These are phyloP conservation scores for Mastigias papua DNA, from an alignment of 30 jellyfish, hydroid and myxozoan genomes.

Conservation along the genomic window DNA sequence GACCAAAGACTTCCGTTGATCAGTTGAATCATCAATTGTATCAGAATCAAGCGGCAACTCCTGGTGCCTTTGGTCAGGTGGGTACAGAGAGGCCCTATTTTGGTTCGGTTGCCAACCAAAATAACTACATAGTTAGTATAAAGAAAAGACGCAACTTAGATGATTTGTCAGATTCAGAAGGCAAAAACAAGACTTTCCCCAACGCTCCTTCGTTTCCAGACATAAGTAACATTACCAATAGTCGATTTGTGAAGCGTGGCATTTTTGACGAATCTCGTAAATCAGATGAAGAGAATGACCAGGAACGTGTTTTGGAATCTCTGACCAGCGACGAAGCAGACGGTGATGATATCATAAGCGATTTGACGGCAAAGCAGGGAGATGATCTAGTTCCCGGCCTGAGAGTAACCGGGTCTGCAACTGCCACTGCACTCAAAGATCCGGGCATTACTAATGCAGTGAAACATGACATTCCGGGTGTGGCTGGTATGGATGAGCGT, in stretches of 20 bases:
- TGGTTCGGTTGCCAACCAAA: neutral
- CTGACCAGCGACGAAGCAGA: slow-evolving; percentile 65
- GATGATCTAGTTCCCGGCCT: neutral
- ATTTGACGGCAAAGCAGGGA: neutral
- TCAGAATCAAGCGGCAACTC: neutral
- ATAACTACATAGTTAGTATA: slow-evolving; percentile 69
- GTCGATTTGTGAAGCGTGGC: slow-evolving; percentile 43
- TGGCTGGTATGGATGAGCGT: neutral
- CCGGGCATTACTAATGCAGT: neutral
- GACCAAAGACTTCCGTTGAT: slow-evolving; percentile 40
- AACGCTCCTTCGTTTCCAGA: neutral
- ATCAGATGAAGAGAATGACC: slow-evolving; percentile 40
- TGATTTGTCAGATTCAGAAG: neutral
- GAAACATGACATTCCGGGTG: neutral
- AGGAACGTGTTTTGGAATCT: slow-evolving; percentile 63
- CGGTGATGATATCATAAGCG: slow-evolving; percentile 53
- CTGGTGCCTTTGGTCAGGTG: slow-evolving; percentile 14
- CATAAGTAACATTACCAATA: neutral
- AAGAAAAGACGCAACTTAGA: slow-evolving; percentile 40
- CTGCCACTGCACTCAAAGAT: slow-evolving; percentile 18
- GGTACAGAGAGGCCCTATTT: slow-evolving; percentile 3
- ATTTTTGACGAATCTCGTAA: slow-evolving; percentile 25
- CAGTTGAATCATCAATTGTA: slow-evolving; percentile 48
- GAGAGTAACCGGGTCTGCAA: slow-evolving; percentile 29
- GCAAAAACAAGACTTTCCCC: neutral